Percentiles rank a stretch among this genome's conserved stretches.
These are phyloP conservation scores for Arctopsyche grandis DNA, from an alignment of 1,140 invertebrate genomes.

Conservation along the genomic window DNA sequence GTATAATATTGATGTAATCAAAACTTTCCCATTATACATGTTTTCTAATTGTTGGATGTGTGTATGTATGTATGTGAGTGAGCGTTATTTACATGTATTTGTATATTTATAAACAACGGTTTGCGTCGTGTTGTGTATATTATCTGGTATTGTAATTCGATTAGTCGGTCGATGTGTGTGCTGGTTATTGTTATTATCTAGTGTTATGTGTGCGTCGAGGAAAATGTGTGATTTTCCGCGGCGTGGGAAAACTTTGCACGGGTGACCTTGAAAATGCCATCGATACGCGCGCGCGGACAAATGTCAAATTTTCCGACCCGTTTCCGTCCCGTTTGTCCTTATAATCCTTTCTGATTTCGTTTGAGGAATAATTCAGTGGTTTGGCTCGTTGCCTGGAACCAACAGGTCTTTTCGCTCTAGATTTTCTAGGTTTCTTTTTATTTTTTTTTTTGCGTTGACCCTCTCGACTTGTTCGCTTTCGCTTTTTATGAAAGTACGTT, in stretches of 20 bases:
- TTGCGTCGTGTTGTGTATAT: too few species aligned
- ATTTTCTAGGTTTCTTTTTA: background rate
- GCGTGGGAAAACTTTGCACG: background rate
- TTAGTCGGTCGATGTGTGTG: background rate
- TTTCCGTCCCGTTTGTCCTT: background rate
- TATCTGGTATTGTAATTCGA: too few species aligned
- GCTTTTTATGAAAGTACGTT: too few species aligned
- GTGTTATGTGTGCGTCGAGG: background rate
- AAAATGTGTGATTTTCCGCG: background rate
- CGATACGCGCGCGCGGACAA: background rate
- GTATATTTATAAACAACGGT: too few species aligned
- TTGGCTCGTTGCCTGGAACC: background rate
- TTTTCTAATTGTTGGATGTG: too few species aligned
- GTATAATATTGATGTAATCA: too few species aligned
- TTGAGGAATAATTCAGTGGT: background rate
- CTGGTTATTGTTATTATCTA: background rate
- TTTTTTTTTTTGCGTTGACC: background rate
- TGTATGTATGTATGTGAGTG: too few species aligned
- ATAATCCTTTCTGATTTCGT: background rate
- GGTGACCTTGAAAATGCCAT: slow-evolving; percentile 15
- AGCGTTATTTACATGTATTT: too few species aligned
- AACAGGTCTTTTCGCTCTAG: background rate
- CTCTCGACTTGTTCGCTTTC: too few species aligned
- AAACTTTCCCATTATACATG: too few species aligned
- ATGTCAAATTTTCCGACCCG: background rate